phyloP scores from a whole-genome alignment of 2,113 vertebrate genomes.

The Aegithalos caudatus region DNA sequence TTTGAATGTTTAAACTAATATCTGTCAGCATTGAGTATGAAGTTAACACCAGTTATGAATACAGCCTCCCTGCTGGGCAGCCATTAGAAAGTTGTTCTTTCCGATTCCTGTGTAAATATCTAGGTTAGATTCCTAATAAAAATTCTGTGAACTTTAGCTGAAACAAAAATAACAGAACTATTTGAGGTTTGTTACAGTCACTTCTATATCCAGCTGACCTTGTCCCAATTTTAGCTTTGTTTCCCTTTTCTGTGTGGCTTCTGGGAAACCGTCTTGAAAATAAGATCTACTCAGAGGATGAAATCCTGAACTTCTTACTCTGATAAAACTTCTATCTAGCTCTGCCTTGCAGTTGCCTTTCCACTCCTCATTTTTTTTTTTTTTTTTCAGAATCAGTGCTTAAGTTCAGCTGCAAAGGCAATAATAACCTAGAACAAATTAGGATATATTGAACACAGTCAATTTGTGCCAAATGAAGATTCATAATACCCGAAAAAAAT shows the following conservation, averaged over 20 bases:
- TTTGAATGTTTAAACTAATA: not conserved
- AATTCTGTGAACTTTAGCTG: constrained; percentile 25
- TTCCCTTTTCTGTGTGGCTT: constrained; percentile 43
- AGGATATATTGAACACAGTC: not conserved
- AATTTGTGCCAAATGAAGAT: not conserved
- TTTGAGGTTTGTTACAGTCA: constrained; percentile 34
- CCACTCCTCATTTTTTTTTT: not conserved
- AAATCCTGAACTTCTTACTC: constrained; percentile 20
- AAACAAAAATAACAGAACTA: constrained; percentile 67
- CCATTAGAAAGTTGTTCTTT: constrained; percentile 23
- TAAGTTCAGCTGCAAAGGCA: not conserved
- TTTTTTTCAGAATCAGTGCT: not conserved
- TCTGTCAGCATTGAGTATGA: not conserved
- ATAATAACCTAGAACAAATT: not conserved
- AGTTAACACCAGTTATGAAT: not conserved
- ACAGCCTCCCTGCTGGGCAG: not conserved
- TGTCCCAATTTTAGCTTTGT: constrained; percentile 61
- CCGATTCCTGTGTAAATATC: constrained; percentile 15
- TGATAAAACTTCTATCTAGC: not conserved
- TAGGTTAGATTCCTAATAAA: constrained; percentile 33
- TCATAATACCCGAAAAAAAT: not conserved
- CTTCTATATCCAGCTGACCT: constrained; percentile 52
- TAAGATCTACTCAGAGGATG: not conserved
- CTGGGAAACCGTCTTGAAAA: constrained; percentile 40
- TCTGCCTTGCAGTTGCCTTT: not conserved